Evolutionary conservation across 2,888 invertebrate genomes (phyloP).

Genomic region (Prenolepis imparis): DNA sequence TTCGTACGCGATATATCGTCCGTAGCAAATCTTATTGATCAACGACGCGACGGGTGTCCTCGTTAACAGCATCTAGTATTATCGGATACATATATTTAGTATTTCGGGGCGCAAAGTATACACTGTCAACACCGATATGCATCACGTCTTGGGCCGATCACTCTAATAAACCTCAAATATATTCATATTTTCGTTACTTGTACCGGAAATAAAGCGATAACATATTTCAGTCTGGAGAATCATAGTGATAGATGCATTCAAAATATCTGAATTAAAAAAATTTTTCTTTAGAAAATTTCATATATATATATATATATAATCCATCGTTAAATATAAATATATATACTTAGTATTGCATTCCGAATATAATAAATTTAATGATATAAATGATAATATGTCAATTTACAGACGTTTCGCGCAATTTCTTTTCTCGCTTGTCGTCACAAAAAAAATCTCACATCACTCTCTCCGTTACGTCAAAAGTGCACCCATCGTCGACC

Average conservation of each 20-base stretch:
- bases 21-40: constrained; percentile 39
- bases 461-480: constrained; percentile 9
- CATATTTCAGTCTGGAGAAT: background rate
- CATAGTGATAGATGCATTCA: background rate
- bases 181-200: constrained; percentile 35
- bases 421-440: background rate
- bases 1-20: constrained; percentile 31
- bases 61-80: constrained; percentile 12
- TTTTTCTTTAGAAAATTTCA: too few relatives aligned
- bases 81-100: constrained; percentile 18
- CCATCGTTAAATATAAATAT: background rate
- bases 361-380: background rate
- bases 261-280: background rate
- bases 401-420: background rate
- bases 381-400: constrained; percentile 8
- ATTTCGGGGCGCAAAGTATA: background rate
- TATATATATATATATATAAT: too few relatives aligned
- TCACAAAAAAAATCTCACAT: constrained; percentile 3
- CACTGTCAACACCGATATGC: background rate
- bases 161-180: constrained; percentile 28
- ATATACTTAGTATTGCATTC: background rate
- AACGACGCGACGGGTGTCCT: constrained; percentile 28
- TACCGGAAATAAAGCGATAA: background rate
- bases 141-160: background rate
- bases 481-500: constrained; percentile 32